Evolutionary conservation across 2,888 invertebrate genomes (phyloP).

Genomic region (Campaea margaritaria): DNA sequence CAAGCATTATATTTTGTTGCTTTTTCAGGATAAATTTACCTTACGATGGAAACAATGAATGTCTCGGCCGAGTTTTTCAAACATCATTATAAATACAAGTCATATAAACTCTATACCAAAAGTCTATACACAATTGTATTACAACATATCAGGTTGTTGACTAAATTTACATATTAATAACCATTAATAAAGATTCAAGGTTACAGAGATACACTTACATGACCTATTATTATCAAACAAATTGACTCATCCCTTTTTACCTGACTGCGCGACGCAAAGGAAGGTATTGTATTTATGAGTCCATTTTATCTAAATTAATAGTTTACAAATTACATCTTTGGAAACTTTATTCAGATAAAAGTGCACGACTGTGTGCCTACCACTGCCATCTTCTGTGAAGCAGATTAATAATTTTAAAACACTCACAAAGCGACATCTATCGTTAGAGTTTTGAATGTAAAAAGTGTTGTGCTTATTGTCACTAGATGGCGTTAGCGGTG

Average conservation of each 20-base stretch:
- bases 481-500: slow-evolving; percentile 55
- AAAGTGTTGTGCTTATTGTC: slow-evolving; percentile 10
- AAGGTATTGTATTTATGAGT: no score
- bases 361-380: neutral
- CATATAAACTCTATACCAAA: no score
- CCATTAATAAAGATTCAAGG: slow-evolving; percentile 9
- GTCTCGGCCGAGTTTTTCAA: no score
- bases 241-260: slow-evolving; percentile 13
- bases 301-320: neutral
- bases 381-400: slow-evolving; percentile 30
- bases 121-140: no score
- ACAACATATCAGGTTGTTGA: neutral
- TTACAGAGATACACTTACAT: slow-evolving; percentile 6
- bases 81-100: no score
- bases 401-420: slow-evolving; percentile 3
- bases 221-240: slow-evolving; percentile 19
- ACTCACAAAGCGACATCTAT: slow-evolving; percentile 51
- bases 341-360: neutral
- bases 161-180: neutral
- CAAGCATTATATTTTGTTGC: neutral
- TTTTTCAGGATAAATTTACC: no score
- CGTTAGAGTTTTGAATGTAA: slow-evolving; percentile 17
- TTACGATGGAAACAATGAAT: no score
- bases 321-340: neutral
- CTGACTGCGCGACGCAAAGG: no score